Evolutionary conservation across 2,113 vertebrate species (phyloP), one percentile per base, ranked within the genome.

Genomic region (Lepus americanus): DNA sequence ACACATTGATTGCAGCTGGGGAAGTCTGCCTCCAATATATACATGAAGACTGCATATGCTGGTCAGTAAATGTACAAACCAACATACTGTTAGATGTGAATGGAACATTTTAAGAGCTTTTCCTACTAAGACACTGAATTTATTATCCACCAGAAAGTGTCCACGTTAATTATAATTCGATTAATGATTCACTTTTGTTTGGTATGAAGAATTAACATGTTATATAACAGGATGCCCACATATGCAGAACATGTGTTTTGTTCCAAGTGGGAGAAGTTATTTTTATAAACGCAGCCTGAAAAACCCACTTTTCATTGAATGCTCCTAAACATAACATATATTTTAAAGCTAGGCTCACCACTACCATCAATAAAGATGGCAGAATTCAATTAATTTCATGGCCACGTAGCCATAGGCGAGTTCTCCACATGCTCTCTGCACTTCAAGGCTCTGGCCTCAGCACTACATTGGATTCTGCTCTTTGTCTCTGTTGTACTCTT

Each of bases 231-330:
- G 90, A 79, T 63, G 89, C n/a, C 77, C 69, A 70, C 91, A 90
- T 61, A 36, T 86, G 88, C 87, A 91, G 70, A 78, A n/a, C 87
- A 77, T 25, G 77, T 87, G 94, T 73, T 93, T 67, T 83, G 44
- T 72, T 92, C 78, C 86, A 86, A 53, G 66, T 74, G 86, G 82
- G 94, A 92, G 89, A 94, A 84, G 79, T 90, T 77, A 92, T 74
- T 95, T 95, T 95, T 77, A 85, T 76, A 94, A 96, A 88, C 29
- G 23, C n/a, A 63, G 64, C 51, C 64, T 66, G 14, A 70, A 87
- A 64, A 95, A 90, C 27, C 39, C 90, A 49, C 66, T 90, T 95
- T 97, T 55, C 93, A 94, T 53, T 74, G 78, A 92, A 74, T 87
- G 76, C 83, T 95, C 67, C 55, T 88, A 83, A 92, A 80, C 20